phyloP scores from a whole-genome alignment of 2,797 vertebrate species.

The Acrocephalus scirpaceus region DNA sequence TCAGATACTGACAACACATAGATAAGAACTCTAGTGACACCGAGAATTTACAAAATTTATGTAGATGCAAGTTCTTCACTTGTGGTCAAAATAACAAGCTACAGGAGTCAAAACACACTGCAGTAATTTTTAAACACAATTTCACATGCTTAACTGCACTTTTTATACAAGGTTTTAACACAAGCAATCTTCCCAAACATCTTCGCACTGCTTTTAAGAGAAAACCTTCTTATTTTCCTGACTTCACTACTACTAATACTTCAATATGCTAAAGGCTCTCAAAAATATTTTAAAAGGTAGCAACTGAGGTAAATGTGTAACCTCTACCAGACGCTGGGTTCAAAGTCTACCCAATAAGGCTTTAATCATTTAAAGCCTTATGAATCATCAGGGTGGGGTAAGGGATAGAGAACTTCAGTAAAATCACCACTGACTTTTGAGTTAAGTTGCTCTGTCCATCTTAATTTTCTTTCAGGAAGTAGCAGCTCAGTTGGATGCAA shows the following conservation, averaged over 20 bases:
- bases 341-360: neutral
- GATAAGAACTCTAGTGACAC: neutral
- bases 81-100: neutral
- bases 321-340: neutral
- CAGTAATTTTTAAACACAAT: neutral
- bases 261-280: neutral
- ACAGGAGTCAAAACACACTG: neutral
- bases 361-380: neutral
- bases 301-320: neutral
- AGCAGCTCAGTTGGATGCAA: conserved; percentile 25
- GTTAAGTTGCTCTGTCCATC: conserved; percentile 62
- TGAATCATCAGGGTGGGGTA: neutral
- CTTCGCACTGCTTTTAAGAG: neutral
- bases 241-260: neutral
- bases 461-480: conserved; percentile 24
- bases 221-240: neutral
- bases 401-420: neutral
- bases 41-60: neutral
- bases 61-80: neutral
- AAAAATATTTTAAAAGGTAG: neutral
- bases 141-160: neutral
- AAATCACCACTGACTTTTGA: conserved; percentile 58
- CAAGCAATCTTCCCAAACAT: neutral
- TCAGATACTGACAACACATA: neutral
- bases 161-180: neutral